These are phyloP conservation scores for Parnassius smintheus DNA, from an alignment of 2,888 invertebrate genomes.

Conservation along the genomic window DNA sequence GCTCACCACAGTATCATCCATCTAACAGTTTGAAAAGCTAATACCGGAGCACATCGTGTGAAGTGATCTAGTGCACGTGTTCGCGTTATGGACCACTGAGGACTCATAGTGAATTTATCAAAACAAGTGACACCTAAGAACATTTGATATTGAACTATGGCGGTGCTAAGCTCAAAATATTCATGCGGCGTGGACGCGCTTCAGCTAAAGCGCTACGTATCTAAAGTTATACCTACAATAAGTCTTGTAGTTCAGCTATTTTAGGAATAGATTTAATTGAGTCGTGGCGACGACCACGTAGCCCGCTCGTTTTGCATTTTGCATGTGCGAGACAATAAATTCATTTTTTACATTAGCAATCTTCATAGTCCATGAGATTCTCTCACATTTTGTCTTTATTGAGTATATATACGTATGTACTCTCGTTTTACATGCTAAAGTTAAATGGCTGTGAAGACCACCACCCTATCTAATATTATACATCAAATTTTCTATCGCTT, in stretches of 20 bases:
- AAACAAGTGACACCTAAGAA: conserved; percentile 30
- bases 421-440: conserved; percentile 40
- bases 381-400: conserved; percentile 19
- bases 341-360: conserved; percentile 33
- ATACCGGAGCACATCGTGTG: conserved; percentile 63
- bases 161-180: conserved; percentile 33
- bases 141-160: conserved; percentile 32
- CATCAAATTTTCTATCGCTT: conserved; percentile 65
- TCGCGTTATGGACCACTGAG: conserved; percentile 34
- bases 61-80: conserved; percentile 54
- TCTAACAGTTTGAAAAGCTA: conserved; percentile 74
- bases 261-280: conserved; percentile 45
- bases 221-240: conserved; percentile 23
- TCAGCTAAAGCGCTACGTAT: conserved; percentile 18
- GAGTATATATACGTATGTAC: conserved; percentile 24
- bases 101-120: conserved; percentile 31
- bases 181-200: conserved; percentile 20
- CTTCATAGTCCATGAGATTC: conserved; percentile 23
- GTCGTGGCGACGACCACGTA: conserved; percentile 20
- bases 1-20: conserved; percentile 69
- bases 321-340: conserved; percentile 78
- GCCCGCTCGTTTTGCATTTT: conserved; percentile 55
- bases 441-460: conserved; percentile 76
- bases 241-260: conserved; percentile 35
- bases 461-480: conserved; percentile 55